A percentile compares a stretch with the other conserved stretches of the same genome.
These are phyloP conservation scores for Cotesia congregata DNA, from an alignment of 2,888 invertebrate genomes.

Conservation along the genomic window DNA sequence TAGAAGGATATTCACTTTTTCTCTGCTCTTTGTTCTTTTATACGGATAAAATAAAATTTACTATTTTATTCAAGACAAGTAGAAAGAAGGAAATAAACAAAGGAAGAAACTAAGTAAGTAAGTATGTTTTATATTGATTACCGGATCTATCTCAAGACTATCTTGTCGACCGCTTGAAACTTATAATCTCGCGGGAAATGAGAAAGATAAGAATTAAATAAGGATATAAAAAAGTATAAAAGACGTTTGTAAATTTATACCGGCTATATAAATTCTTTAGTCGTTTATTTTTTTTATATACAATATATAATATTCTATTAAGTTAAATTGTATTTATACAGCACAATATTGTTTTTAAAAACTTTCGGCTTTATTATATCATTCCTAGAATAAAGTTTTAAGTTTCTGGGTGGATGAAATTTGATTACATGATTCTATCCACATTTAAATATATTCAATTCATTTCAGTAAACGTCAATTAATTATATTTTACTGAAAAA, in stretches of 20 bases:
- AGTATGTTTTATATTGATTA: constrained; percentile 13
- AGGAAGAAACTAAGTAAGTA: background rate
- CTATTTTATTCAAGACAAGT: background rate
- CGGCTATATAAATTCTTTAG: background rate
- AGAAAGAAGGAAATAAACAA: background rate
- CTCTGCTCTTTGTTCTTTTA: background rate
- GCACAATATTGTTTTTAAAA: background rate
- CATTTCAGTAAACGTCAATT: no score
- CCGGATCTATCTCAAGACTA: background rate
- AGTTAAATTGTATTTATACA: background rate
- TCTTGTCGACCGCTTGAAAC: background rate
- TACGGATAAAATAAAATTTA: constrained; percentile 12
- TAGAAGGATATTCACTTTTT: constrained; percentile 7
- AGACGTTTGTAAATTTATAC: background rate
- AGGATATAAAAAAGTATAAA: background rate
- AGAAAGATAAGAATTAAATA: background rate
- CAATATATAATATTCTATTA: background rate
- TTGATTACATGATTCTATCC: no score
- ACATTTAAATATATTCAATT: no score
- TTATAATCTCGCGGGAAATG: constrained; percentile 2
- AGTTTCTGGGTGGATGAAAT: no score
- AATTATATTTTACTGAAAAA: no score
- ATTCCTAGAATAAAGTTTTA: no score
- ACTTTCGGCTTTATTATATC: background rate
- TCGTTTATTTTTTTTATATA: background rate